A percentile compares a stretch with the other conserved stretches of the same genome.
phyloP scores from a whole-genome alignment of 2,888 invertebrate genomes.

The Teleogryllus oceanicus region DNA sequence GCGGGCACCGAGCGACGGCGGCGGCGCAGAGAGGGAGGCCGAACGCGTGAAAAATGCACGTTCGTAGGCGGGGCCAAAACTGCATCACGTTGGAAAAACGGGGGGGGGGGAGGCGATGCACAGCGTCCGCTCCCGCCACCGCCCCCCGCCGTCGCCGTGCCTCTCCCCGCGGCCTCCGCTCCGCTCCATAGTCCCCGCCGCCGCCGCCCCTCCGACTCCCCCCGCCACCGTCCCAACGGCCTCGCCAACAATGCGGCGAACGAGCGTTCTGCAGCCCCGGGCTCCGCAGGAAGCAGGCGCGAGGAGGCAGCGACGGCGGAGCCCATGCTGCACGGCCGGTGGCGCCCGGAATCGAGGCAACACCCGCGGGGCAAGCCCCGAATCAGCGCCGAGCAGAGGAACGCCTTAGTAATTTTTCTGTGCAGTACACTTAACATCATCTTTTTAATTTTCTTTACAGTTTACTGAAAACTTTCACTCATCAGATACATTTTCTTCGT shows the following conservation, averaged over 20 bases:
- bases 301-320: neutral
- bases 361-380: neutral
- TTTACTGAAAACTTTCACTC: neutral
- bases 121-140: neutral
- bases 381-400: neutral
- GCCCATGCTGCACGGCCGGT: neutral
- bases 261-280: neutral
- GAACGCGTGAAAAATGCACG: neutral
- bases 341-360: neutral
- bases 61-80: slow-evolving; percentile 10
- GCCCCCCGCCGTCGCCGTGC: neutral
- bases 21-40: neutral
- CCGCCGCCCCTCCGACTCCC: neutral
- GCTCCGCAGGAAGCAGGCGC: neutral
- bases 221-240: neutral
- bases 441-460: too few species aligned
- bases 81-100: neutral
- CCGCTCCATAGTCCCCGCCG: neutral
- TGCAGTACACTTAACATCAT: too few species aligned
- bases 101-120: neutral
- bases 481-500: neutral
- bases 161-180: neutral
- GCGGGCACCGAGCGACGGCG: neutral
- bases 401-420: too few species aligned
- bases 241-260: neutral